Evolutionary conservation across 2,797 vertebrate species (phyloP), one percentile per base, ranked within the genome.

Genomic region (Miopithecus talapoin): DNA sequence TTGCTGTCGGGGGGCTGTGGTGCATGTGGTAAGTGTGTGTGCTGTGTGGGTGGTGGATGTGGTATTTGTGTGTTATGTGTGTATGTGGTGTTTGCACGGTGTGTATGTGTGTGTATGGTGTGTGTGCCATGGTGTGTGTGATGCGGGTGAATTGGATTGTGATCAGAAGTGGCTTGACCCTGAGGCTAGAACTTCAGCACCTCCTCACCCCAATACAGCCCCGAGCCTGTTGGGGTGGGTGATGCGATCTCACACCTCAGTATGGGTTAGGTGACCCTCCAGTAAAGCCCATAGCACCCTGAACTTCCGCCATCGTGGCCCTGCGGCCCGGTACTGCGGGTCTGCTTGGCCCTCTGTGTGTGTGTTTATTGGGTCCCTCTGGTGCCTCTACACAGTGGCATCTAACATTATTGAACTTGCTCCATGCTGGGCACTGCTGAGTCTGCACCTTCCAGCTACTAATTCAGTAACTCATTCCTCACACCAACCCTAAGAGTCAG

Each of bases 321-420:
- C 4, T 0, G 1, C 1, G 26, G 46, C 33, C 39, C n/a, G 2
- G 5, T 2, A 0, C 1, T 1, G 81, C 5, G 26, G 28, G 33
- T 2, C 30, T 53, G 30, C 81, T 7, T 12, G 81, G 14, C 48
- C 26, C 74, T 30, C 1, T 2, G n/a, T 59, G 39, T 53, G 39
- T 53, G 8, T 81, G 68, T 46, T 75, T 22, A 9, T 68, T 41
- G 22, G 36, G 48, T 26, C 41, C 36, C 1, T 24, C 7, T 11
- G 0, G 8, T 6, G 30, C 12, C 36, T 22, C 22, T 11, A 5
- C n/a, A 7, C 1, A 61, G 75, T 0, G 0, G 3, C 41, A 13
- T 39, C 17, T 22, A 21, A 41, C 5, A 11, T 26, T 8, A 14
- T 19, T 39, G 5, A 22, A 1, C 17, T 22, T 28, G 6, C 46